These are phyloP conservation scores for Urocitellus parryii DNA, from an alignment of 2,113 vertebrate genomes.

Conservation along the genomic window DNA sequence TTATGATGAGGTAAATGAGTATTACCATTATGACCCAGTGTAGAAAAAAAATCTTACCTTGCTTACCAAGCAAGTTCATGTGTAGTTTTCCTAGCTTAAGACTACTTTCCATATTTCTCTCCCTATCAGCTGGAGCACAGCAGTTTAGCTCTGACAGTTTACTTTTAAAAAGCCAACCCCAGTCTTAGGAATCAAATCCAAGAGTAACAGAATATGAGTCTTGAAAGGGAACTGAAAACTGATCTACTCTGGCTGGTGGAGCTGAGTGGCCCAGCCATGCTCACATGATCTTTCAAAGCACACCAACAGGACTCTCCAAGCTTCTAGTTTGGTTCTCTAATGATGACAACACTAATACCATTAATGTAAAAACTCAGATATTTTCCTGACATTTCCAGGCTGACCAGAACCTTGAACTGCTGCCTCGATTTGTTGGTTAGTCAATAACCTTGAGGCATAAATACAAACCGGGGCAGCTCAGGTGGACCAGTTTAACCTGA, in stretches of 20 bases:
- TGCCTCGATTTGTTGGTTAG: constrained; percentile 28
- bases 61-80: not conserved
- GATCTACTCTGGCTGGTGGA: not conserved
- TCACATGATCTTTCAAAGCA: not conserved
- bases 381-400: not conserved
- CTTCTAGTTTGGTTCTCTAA: not conserved
- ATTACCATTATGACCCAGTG: not conserved
- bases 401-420: not conserved
- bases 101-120: not conserved
- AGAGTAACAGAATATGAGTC: not conserved
- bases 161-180: not conserved
- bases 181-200: constrained; percentile 19
- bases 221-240: not conserved
- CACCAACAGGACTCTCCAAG: not conserved
- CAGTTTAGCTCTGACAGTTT: not conserved
- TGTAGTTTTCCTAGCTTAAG: not conserved
- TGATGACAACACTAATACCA: not conserved
- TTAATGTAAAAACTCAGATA: not conserved
- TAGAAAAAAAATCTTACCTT: not conserved
- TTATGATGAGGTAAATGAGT: constrained; percentile 33
- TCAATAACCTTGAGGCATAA: not conserved
- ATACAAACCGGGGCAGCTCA: not conserved
- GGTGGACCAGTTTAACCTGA: constrained; percentile 47
- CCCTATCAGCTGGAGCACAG: not conserved
- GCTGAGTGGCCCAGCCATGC: not conserved